Conservation (phyloP, 2,797 vertebrate genomes). For the Streptopelia turtur region DNA sequence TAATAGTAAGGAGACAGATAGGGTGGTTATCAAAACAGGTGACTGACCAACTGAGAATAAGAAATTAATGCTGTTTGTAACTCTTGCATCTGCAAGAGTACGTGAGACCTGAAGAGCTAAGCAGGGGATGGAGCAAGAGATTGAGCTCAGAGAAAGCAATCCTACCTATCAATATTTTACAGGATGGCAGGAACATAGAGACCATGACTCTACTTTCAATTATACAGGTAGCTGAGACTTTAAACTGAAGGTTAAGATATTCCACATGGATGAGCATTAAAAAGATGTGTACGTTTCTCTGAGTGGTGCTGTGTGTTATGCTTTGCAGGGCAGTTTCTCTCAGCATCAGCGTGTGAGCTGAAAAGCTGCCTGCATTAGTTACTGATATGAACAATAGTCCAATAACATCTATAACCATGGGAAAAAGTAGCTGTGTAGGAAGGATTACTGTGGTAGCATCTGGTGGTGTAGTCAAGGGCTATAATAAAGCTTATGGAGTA, state of each 20-base stretch:
- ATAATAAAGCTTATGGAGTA: neutral
- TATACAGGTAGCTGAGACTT: neutral
- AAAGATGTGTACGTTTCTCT: neutral
- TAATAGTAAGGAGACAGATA: neutral
- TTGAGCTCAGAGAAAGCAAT: neutral
- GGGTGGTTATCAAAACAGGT: neutral
- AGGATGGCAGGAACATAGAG: neutral
- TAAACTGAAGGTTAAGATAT: neutral
- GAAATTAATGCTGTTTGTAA: neutral
- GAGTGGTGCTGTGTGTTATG: neutral
- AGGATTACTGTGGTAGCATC: constrained; percentile 1
- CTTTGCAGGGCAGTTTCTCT: neutral
- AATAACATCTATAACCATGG: neutral
- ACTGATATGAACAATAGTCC: neutral
- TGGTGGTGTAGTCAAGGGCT: constrained; percentile 1
- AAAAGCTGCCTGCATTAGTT: neutral
- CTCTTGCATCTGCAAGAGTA: neutral
- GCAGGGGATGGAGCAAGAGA: neutral
- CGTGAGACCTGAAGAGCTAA: neutral
- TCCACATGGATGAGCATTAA: neutral
- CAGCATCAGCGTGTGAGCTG: neutral
- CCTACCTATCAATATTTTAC: neutral
- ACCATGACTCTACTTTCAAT: neutral
- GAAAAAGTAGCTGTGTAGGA: neutral
- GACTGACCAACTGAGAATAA: neutral